These are phyloP conservation scores for Epinotia bilunana DNA, from an alignment of 2,888 invertebrate genomes.

Conservation along the genomic window DNA sequence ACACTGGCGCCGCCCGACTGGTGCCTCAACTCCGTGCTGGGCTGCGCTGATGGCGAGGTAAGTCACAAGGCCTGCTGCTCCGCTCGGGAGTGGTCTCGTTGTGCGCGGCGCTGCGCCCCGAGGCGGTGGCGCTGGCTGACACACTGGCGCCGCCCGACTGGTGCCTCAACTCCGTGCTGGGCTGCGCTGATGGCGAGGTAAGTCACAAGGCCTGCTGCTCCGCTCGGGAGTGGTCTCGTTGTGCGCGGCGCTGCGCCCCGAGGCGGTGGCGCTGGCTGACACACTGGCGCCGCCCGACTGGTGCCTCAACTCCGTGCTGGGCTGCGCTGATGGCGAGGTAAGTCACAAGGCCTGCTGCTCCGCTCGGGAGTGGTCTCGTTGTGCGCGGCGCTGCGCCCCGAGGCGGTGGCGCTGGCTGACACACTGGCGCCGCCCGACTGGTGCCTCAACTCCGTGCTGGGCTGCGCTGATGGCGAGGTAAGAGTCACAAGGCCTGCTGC, in stretches of 20 bases:
- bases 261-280: conserved; percentile 91
- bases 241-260: conserved; percentile 86
- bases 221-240: conserved; percentile 54
- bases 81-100: conserved; percentile 54
- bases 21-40: conserved; percentile 93
- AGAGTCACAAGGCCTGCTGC: conserved; percentile 4
- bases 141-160: conserved; percentile 95
- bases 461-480: conserved; percentile 93
- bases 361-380: conserved; percentile 82
- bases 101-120: conserved; percentile 86
- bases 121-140: conserved; percentile 91
- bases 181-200: conserved; percentile 93
- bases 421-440: conserved; percentile 95
- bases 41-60: conserved; percentile 93
- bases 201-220: conserved; percentile 8
- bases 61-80: conserved; percentile 8
- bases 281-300: conserved; percentile 95
- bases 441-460: conserved; percentile 93
- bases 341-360: conserved; percentile 85
- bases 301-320: conserved; percentile 93
- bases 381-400: conserved; percentile 86
- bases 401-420: conserved; percentile 91
- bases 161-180: conserved; percentile 93
- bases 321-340: conserved; percentile 93
- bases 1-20: conserved; percentile 95